Evolutionary conservation across 2,797 vertebrate genomes (phyloP), one percentile per base, ranked within the genome.

Genomic region (Oryzias sinensis): DNA sequence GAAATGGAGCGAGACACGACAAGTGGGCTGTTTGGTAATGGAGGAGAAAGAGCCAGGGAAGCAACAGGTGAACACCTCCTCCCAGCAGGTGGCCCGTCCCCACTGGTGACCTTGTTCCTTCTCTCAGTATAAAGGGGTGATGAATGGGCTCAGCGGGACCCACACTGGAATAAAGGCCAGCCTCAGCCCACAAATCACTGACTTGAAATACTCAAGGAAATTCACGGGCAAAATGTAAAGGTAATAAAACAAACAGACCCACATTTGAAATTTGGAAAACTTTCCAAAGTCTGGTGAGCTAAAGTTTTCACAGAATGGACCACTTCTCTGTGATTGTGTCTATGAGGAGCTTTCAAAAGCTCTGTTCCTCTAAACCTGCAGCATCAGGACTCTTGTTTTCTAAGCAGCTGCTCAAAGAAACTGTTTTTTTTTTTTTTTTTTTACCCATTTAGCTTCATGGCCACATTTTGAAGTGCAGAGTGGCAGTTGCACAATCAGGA

Each of bases 61-160:
- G 72, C 77, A 82, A 81, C 82, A 79, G 87, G 83, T 79, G 80
- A 66, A 63, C 63, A 53, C 53, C 68, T 52, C 60, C 42, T 84
- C 73, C 51, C 84, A 77, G 71, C 79, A 69, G 84, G 85, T 47
- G 68, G 59, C 58, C 6, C 1, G 43, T 53, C 68, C 64, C 76
- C 64, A 76, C 43, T 29, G 49, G 60, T 82, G 80, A 83, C 85
- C 86, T 74, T 72, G 62, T 84, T 77, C 42, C 61, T 62, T 71
- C 53, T 24, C 56, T 43, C 53, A 6, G 62, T 46, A 52, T 46
- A 75, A 72, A 52, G 56, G 72, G 16, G 68, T 83, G 75, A 85
- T 85, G 56, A 87, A 88, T 83, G 47, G 72, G 56, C 29, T 29
- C 51, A 52, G 18, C 4, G 43, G 24, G 63, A 52, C 47, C 56